phyloP scores from a whole-genome alignment of 2,888 invertebrate species.

The Apamea sordens region DNA sequence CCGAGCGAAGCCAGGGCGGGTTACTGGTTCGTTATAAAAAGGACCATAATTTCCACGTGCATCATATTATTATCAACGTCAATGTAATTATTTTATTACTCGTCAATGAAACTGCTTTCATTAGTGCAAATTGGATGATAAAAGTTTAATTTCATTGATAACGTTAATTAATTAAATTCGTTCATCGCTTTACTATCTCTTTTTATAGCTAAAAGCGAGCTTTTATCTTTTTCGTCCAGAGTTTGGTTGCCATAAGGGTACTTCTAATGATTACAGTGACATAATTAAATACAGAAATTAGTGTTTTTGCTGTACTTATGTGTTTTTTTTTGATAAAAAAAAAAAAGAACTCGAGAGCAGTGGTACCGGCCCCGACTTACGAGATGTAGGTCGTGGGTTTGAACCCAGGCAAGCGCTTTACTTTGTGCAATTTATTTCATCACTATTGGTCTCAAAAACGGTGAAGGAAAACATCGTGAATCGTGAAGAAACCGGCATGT shows the following conservation, averaged over 20 bases:
- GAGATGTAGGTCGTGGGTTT: too few relatives aligned
- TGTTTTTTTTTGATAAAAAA: background rate
- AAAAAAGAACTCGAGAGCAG: too few relatives aligned
- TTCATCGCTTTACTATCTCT: conserved; percentile 35
- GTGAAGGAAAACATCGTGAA: too few relatives aligned
- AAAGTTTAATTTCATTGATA: conserved; percentile 58
- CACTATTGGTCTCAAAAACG: too few relatives aligned
- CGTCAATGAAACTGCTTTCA: conserved; percentile 45
- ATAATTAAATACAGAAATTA: background rate
- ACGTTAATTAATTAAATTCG: conserved; percentile 53
- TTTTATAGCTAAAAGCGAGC: conserved; percentile 29
- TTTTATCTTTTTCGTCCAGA: conserved; percentile 34
- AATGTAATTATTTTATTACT: conserved; percentile 45
- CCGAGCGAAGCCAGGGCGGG: background rate
- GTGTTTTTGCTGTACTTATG: background rate
- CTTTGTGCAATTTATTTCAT: too few relatives aligned
- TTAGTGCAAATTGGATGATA: conserved; percentile 50
- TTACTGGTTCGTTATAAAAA: background rate
- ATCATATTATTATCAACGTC: conserved; percentile 1
- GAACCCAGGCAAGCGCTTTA: too few relatives aligned
- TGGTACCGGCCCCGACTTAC: too few relatives aligned
- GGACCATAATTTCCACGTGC: background rate
- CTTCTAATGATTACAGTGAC: background rate
- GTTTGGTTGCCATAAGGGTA: background rate
- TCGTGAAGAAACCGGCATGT: too few relatives aligned